Conservation (phyloP, 2,113 vertebrate species). For the Tautogolabrus adspersus region DNA sequence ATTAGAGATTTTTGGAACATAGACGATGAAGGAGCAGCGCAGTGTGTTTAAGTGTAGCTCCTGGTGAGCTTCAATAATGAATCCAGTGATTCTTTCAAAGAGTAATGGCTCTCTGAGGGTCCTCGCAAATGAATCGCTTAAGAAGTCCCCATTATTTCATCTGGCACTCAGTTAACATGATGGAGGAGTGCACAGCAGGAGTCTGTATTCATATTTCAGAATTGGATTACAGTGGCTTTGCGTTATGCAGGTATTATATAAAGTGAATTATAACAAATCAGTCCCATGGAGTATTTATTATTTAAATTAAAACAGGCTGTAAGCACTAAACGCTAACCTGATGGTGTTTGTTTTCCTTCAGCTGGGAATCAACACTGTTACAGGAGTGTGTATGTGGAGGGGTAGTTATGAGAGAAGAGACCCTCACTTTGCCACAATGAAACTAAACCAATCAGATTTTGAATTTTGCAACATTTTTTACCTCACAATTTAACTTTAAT, state of each 20-base stretch:
- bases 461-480: too few species aligned
- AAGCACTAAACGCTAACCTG: not conserved
- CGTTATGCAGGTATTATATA: not conserved
- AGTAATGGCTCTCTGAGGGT: conserved; percentile 15
- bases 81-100: not conserved
- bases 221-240: conserved; percentile 1
- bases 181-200: not conserved
- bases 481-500: too few species aligned
- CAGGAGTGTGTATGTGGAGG: not conserved
- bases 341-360: not conserved
- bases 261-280: not conserved
- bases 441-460: too few species aligned
- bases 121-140: conserved; percentile 3
- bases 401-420: not conserved
- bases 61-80: conserved; percentile 30
- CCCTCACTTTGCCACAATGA: not conserved
- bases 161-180: not conserved
- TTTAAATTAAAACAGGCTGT: not conserved
- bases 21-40: too few species aligned
- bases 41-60: conserved; percentile 6
- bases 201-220: conserved; percentile 4
- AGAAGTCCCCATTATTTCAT: conserved; percentile 7
- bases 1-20: too few species aligned
- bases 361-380: not conserved
- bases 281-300: not conserved